Evolutionary conservation across 2,113 vertebrate species (phyloP), one percentile per base, ranked within the genome.

Genomic region (Aegypius monachus): DNA sequence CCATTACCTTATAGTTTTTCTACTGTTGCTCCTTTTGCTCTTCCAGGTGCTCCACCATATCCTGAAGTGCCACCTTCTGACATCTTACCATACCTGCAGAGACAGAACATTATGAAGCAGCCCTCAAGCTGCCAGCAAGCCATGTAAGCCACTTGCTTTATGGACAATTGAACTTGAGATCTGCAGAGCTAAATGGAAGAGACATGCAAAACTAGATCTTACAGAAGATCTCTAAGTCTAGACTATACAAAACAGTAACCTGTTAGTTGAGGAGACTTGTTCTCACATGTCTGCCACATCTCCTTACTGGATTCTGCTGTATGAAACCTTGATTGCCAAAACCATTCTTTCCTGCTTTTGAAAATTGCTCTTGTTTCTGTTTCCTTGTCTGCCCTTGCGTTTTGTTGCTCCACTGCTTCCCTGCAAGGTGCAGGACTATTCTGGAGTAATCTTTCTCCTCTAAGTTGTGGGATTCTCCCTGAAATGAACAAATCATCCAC

Each of bases 1-100:
- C 29, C 27, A 32, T 53, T 48, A 34, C 36, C 31, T 42, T 38
- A 6, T 1, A 8, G 8, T 59, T 96, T 36, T 86, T 78, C 23
- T 94, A 7, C 48, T 66, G 13, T 67, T 90, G 7, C 5, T 97
- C 7, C 61, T 91, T 66, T 86, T 94, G 80, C n/a, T 52, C 11
- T 95, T 97, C 25, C 95, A 99, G 99, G 99, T 90, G 99, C 99
- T 78, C 99, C 99, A 71, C 99, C 99, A 0, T 99, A 99, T 95
- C 98, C 99, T 70, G 99, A 99, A 78, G 97, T 99, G 61, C 95
- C 98, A 9, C 97, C 98, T n/a, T 97, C 90, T 71, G 98, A 98
- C 71, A 99, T 99, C 6, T 97, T 99, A 14, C 98, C 99, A 77
- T 97, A 99, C 95, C 98, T 99, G 79, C 99, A 99, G 94, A 98